Conservation (phyloP, 2,797 vertebrate species). For the Neosalanx taihuensis region DNA sequence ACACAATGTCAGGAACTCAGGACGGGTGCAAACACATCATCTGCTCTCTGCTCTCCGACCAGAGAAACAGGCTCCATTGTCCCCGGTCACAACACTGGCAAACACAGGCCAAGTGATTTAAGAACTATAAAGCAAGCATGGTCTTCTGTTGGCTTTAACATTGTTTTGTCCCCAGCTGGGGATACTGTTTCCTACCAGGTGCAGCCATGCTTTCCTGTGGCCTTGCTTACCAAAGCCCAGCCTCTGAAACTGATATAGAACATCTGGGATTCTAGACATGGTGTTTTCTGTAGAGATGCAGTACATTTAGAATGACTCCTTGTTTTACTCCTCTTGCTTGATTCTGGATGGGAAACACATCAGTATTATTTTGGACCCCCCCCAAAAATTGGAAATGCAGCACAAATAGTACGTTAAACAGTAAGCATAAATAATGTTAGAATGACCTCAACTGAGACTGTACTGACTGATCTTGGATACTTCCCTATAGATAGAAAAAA, state of each 20-base stretch:
- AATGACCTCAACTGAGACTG: background rate
- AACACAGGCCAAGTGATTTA: background rate
- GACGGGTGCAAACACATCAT: slow-evolving; percentile 2
- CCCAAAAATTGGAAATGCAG: slow-evolving; percentile 6
- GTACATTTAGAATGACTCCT: background rate
- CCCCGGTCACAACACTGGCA: background rate
- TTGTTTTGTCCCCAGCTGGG: background rate
- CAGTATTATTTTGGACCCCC: slow-evolving; percentile 2
- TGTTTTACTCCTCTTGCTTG: background rate
- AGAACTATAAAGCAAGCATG: background rate
- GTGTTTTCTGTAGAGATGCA: background rate
- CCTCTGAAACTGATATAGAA: slow-evolving; percentile 5
- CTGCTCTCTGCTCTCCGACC: background rate
- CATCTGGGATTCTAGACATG: slow-evolving; percentile 1
- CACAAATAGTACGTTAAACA: background rate
- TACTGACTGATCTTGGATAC: background rate
- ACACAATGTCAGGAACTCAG: slow-evolving; percentile 1
- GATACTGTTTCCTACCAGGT: background rate
- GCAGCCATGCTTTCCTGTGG: background rate
- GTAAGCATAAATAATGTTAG: background rate
- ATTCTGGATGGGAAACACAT: background rate
- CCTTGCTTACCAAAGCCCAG: background rate
- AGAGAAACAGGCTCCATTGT: slow-evolving; percentile 5
- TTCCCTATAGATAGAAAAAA: too few species aligned
- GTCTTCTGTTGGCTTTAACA: background rate